phyloP scores from a whole-genome alignment of 2,797 vertebrate genomes.

The Sitta carolinensis region DNA sequence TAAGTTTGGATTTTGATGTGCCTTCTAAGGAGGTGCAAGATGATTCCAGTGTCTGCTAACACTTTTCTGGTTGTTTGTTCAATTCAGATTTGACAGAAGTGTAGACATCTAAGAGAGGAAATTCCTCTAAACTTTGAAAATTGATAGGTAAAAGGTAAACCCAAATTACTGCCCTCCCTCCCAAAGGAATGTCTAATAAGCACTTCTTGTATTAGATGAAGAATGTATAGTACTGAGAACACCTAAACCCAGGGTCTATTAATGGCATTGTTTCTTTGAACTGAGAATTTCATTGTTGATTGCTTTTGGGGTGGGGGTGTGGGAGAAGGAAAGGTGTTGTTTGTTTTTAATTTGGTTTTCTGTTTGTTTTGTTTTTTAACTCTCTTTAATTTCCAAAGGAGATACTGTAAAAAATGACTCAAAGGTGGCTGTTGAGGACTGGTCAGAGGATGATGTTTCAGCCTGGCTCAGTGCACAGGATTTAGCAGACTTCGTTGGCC shows the following conservation, averaged over 20 bases:
- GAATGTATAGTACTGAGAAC: neutral
- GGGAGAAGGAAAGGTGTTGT: accelerated
- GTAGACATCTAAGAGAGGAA: neutral
- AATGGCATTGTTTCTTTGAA: neutral
- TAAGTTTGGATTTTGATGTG: neutral
- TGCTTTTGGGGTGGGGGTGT: neutral
- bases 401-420: slow-evolving; percentile 33
- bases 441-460: slow-evolving; percentile 87
- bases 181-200: neutral
- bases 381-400: slow-evolving; percentile 74
- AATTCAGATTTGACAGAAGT: neutral
- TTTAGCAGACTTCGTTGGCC: slow-evolving; percentile 76
- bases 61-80: neutral
- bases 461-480: slow-evolving; percentile 81
- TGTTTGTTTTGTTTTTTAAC: neutral
- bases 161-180: neutral
- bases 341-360: neutral
- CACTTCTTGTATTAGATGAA: neutral
- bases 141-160: neutral
- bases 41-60: neutral
- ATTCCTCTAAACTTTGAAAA: neutral
- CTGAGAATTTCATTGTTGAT: neutral
- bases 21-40: neutral
- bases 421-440: slow-evolving; percentile 76
- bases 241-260: neutral